Conservation (phyloP, 2,888 invertebrate species). For the Eurytoma californica region DNA sequence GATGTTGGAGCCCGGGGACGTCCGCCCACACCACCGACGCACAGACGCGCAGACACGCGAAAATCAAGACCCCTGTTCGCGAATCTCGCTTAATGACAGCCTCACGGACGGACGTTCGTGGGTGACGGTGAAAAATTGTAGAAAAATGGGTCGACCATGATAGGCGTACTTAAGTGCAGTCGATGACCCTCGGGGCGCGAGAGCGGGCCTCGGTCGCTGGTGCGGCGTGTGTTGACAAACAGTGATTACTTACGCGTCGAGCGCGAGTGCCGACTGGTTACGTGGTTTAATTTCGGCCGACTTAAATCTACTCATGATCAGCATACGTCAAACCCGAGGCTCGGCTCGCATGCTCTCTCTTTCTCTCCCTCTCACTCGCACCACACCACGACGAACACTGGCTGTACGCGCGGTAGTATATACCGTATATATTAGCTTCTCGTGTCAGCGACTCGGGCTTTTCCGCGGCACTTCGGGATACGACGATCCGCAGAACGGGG, state of each 20-base stretch:
- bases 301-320: conserved; percentile 52
- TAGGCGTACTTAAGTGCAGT: not conserved
- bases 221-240: conserved; percentile 29
- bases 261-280: conserved; percentile 46
- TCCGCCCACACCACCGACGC: not conserved
- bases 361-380: no score
- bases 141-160: conserved; percentile 8
- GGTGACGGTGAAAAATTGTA: not conserved
- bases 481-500: no score
- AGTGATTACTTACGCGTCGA: conserved; percentile 38
- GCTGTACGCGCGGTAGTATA: no score
- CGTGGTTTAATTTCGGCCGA: conserved; percentile 48
- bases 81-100: not conserved
- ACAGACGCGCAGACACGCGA: not conserved
- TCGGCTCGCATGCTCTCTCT: not conserved
- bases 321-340: conserved; percentile 43
- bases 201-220: not conserved
- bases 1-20: not conserved
- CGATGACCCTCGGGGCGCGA: not conserved
- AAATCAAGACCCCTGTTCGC: not conserved
- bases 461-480: not conserved
- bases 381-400: no score
- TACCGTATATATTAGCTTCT: not conserved
- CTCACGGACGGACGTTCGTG: not conserved
- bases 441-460: not conserved